Conservation (phyloP, 2,113 vertebrate species). For the Lates calcarifer region DNA sequence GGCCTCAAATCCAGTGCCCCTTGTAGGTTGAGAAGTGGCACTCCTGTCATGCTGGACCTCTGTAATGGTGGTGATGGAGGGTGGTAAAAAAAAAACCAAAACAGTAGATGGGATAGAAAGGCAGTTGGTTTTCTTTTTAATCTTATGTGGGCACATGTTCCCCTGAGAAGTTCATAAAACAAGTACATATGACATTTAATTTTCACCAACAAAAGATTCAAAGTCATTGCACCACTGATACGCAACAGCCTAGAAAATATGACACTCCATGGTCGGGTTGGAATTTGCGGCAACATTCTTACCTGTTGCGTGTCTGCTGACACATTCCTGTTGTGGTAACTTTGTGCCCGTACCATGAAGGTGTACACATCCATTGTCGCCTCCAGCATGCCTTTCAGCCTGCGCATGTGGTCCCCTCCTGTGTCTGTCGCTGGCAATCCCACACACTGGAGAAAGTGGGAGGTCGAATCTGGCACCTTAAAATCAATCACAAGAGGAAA, state of each 20-base stretch:
- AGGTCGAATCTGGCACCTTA: slow-evolving; percentile 57
- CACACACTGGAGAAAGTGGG: slow-evolving; percentile 79
- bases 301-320: background rate
- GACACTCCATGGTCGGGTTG: background rate
- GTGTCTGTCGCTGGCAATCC: slow-evolving; percentile 68
- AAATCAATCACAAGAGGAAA: background rate
- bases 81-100: background rate
- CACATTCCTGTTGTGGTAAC: background rate
- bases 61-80: slow-evolving; percentile 30
- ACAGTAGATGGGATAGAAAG: background rate
- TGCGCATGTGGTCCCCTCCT: slow-evolving; percentile 60
- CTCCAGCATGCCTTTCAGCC: slow-evolving; percentile 76
- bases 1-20: slow-evolving; percentile 53
- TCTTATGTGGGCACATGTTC: background rate
- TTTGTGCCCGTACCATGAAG: slow-evolving; percentile 76
- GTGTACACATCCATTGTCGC: slow-evolving; percentile 79
- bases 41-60: slow-evolving; percentile 67
- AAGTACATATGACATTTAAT: background rate
- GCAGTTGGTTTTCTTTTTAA: background rate
- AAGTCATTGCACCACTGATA: background rate
- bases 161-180: background rate
- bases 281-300: slow-evolving; percentile 23
- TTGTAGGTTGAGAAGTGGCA: slow-evolving; percentile 69
- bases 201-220: background rate
- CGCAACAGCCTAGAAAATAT: background rate